Conservation (phyloP, 2,113 vertebrate species). For the Syngnathus typhle region DNA sequence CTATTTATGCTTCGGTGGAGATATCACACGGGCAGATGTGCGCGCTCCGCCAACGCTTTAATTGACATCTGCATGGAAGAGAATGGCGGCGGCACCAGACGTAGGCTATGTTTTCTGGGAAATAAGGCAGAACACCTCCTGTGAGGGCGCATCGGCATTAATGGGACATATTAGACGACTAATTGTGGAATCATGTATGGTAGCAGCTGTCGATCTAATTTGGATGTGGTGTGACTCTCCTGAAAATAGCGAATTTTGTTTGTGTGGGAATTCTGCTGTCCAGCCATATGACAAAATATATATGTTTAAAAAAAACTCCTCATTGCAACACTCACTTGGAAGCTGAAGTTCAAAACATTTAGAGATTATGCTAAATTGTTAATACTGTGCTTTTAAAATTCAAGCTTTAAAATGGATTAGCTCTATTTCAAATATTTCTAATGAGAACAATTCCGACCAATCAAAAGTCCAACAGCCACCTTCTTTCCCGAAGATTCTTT, state of each 20-base stretch:
- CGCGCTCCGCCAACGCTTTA: conserved; percentile 60
- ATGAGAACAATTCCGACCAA: too few species aligned
- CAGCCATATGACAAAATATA: neutral
- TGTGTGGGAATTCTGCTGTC: neutral
- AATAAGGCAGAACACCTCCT: conserved; percentile 63
- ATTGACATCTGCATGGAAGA: conserved; percentile 66
- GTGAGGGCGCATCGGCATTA: conserved; percentile 65
- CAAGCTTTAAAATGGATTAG: too few species aligned
- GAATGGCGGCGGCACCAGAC: conserved; percentile 60
- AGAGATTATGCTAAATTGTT: too few species aligned
- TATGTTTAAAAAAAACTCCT: too few species aligned
- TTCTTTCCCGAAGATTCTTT: too few species aligned
- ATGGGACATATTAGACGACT: conserved; percentile 68
- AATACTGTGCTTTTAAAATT: too few species aligned
- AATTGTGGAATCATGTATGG: conserved; percentile 72
- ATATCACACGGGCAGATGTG: conserved; percentile 59
- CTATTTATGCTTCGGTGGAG: conserved; percentile 51
- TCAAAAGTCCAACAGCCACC: too few species aligned
- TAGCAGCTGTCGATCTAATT: conserved; percentile 70
- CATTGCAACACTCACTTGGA: too few species aligned
- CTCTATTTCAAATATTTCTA: too few species aligned
- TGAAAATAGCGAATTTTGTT: neutral
- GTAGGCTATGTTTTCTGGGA: conserved; percentile 57
- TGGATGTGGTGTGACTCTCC: conserved; percentile 42
- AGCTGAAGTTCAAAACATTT: too few species aligned